Evolutionary conservation across 2,888 invertebrate species (phyloP).

Genomic region (Sarcophaga rosellei): DNA sequence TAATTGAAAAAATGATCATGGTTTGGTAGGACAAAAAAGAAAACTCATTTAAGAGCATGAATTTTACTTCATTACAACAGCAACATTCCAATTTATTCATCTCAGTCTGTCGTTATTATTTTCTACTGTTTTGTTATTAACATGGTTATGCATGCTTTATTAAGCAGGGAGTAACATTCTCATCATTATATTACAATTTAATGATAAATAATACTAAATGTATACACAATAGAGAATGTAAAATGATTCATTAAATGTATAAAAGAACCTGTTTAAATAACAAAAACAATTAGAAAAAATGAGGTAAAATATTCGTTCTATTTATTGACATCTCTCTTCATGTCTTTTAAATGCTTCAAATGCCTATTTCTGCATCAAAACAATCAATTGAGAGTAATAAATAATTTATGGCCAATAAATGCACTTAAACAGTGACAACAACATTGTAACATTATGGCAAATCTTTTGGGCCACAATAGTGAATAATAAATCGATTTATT

Average conservation of each 20-base stretch:
- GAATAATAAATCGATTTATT: constrained; percentile 25
- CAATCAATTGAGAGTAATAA: not conserved
- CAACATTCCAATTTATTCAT: constrained; percentile 4
- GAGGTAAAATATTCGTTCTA: not conserved
- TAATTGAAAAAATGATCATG: constrained; percentile 1
- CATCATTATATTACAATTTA: too few species aligned
- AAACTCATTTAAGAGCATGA: constrained; percentile 52
- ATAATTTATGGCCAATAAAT: not conserved
- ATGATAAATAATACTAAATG: too few species aligned
- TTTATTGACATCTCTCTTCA: too few species aligned
- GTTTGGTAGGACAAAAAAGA: too few species aligned
- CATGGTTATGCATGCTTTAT: too few species aligned
- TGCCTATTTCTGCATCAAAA: not conserved
- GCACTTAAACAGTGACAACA: constrained; percentile 1
- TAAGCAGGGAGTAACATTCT: too few species aligned
- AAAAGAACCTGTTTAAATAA: too few species aligned
- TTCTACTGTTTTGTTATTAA: constrained; percentile 7
- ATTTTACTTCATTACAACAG: constrained; percentile 50
- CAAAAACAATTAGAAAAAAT: not conserved
- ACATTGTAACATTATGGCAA: not conserved
- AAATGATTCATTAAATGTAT: not conserved
- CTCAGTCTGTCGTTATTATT: constrained; percentile 31
- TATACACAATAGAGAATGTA: not conserved
- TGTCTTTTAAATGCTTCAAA: not conserved
- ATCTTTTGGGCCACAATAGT: not conserved